phyloP scores from a whole-genome alignment of 35 echinoderm and acorn worm genomes.

The Lytechinus variegatus region DNA sequence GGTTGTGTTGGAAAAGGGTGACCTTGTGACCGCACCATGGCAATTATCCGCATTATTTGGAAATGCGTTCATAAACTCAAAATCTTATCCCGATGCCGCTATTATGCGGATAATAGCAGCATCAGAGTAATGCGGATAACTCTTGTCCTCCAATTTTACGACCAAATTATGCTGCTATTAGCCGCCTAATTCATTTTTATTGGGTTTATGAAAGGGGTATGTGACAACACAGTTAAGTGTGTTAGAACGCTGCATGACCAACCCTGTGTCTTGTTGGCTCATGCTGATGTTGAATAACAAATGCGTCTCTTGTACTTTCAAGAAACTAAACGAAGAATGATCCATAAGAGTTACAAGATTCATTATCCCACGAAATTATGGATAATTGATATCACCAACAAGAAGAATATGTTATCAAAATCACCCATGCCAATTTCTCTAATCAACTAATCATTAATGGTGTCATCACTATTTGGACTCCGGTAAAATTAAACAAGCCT shows the following conservation, averaged over 20 bases:
- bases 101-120: no score
- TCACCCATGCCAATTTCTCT: not conserved
- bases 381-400: conserved; percentile 42
- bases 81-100: no score
- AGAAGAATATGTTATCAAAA: not conserved
- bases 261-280: conserved; percentile 21
- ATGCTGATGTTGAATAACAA: conserved; percentile 33
- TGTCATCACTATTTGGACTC: not conserved
- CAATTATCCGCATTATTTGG: no score
- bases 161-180: no score
- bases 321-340: not conserved
- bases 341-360: not conserved
- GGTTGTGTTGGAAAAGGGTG: no score
- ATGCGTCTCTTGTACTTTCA: conserved; percentile 27
- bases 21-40: no score
- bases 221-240: conserved; percentile 12
- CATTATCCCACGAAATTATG: not conserved
- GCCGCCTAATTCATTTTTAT: no score
- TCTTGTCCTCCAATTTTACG: no score
- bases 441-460: not conserved
- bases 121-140: no score
- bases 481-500: not conserved
- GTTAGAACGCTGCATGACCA: conserved; percentile 41
- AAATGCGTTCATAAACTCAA: no score
- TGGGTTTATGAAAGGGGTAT: no score